Evolutionary conservation across 1,140 invertebrate genomes (phyloP).

Genomic region (Ostrea denselamellosa): DNA sequence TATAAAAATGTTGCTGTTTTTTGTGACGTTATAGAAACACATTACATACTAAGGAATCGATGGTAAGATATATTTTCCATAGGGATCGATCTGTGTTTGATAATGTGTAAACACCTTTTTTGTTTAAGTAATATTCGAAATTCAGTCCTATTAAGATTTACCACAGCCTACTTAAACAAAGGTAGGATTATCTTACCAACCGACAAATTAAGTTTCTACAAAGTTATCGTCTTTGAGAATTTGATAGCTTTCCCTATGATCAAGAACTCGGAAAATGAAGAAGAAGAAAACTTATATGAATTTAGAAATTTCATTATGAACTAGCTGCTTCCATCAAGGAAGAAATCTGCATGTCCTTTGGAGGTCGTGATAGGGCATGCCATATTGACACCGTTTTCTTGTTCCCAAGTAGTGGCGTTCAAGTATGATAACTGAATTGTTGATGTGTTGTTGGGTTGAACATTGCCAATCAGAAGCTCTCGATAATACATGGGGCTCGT

Average conservation of each 20-base stretch:
- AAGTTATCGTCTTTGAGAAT: background rate
- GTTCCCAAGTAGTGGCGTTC: constrained; percentile 37
- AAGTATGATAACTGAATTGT: background rate
- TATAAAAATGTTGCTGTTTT: no score
- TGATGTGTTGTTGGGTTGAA: constrained; percentile 21
- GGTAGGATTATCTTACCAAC: no score
- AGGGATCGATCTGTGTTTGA: no score
- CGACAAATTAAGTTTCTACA: background rate
- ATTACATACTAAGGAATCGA: no score
- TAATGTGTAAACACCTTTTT: no score
- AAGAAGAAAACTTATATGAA: no score
- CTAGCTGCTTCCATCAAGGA: background rate
- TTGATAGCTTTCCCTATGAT: background rate
- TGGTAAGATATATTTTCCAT: no score
- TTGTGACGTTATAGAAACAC: no score
- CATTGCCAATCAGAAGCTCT: background rate
- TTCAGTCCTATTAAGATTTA: no score
- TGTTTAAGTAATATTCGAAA: no score
- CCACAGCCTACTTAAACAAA: no score
- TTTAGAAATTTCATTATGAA: background rate
- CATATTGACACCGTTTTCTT: constrained; percentile 3
- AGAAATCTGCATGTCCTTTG: constrained; percentile 23
- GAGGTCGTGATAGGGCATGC: background rate
- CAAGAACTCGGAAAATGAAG: no score
- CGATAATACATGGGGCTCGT: constrained; percentile 33